Base-by-base conservation (phyloP, 2,113 vertebrate species). In the Colaptes auratus region DNA sequence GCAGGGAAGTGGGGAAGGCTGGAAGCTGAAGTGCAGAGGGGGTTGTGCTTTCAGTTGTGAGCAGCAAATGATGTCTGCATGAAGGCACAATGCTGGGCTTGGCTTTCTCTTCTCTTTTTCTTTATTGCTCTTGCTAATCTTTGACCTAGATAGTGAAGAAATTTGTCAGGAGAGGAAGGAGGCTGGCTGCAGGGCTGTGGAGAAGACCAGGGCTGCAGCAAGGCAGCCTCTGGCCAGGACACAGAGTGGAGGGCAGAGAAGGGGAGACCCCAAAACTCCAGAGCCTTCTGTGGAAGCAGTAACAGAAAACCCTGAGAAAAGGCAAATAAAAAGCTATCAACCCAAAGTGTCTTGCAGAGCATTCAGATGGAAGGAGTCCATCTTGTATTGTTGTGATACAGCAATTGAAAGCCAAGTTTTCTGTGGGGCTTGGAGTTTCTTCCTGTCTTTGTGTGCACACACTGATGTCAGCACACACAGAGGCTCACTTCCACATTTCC, bases 91-190 rank as follows among this genome's bases (percentile, higher is more conserved):
- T 48, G 79, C 46, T 80, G 95, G 33, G 72, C 92, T 88, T 88
- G 86, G 63, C 92, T 94, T 91, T 92, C 85, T 76, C 36, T 89
- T 73, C 18, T 58, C 7, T 6, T 78, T 33, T 56, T 61, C 48
- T 50, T 85, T n/a, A 46, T 86, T 93, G 73, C 82, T 61, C 15
- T 82, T 61, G 71, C 71, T 93, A 95, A 89, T 95, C 93, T 95
- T 91, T 96, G 95, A 96, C 96, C 96, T 89, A 96, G 88, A 95
- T 96, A 94, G 56, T 18, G 27, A 65, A 52, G 67, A 39, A 91
- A 80, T 52, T 77, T 16, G 56, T 39, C 1, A 2, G 75, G 71
- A 55, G 90, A 70, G 79, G 88, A 73, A 71, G 39, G 58, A 61
- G 71, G 58, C 36, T 84, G 80, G 30, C 58, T 83, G 33, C 11